phyloP scores from a whole-genome alignment of 2,113 vertebrate species.

The Rafetus swinhoei region DNA sequence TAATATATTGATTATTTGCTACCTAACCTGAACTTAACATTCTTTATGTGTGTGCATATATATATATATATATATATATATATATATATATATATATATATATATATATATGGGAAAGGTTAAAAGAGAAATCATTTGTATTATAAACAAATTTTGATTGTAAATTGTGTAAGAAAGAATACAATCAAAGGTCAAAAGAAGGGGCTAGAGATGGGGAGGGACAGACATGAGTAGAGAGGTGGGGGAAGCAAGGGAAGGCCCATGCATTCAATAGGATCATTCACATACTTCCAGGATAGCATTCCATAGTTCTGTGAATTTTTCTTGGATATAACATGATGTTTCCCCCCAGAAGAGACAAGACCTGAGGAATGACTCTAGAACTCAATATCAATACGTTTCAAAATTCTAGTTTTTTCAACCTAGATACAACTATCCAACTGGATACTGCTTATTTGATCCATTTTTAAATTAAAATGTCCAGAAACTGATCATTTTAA shows the following conservation, averaged over 20 bases:
- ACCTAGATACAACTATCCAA: not conserved
- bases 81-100: too few species aligned
- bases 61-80: too few species aligned
- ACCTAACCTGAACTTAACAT: too few species aligned
- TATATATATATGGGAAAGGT: too few species aligned
- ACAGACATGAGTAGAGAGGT: too few species aligned
- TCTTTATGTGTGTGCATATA: too few species aligned
- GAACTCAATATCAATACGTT: not conserved
- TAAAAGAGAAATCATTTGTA: too few species aligned
- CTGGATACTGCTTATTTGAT: not conserved
- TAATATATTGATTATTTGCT: too few species aligned
- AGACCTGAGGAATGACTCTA: not conserved
- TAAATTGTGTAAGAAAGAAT: too few species aligned
- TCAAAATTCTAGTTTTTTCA: not conserved
- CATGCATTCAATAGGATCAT: not conserved
- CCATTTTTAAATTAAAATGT: not conserved
- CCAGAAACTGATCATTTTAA: not conserved
- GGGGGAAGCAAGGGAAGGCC: not conserved
- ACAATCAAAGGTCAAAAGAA: too few species aligned
- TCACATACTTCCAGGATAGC: not conserved
- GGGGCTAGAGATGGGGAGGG: too few species aligned
- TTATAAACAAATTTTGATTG: too few species aligned
- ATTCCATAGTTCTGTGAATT: not conserved
- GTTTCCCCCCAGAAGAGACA: not conserved
- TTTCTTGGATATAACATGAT: not conserved